A percentile compares a stretch with the other conserved stretches of the same genome.
phyloP scores from a whole-genome alignment of 2,888 invertebrate genomes.

The Tenodera sinensis region DNA sequence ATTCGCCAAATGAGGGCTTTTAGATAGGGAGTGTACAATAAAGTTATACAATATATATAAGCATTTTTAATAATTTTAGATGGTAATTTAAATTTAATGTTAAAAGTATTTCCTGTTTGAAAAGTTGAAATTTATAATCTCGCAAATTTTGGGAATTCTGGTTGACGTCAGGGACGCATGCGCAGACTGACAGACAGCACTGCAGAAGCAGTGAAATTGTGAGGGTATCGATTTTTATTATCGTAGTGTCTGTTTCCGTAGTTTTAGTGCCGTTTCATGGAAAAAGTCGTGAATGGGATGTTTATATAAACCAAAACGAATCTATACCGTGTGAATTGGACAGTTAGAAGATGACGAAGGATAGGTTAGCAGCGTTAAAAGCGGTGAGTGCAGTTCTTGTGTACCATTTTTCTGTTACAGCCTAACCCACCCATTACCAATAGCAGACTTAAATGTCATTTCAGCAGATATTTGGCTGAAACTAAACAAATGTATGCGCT shows the following conservation, averaged over 20 bases:
- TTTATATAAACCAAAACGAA: slow-evolving; percentile 64
- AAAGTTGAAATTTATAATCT: not conserved
- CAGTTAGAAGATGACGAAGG: slow-evolving; percentile 83
- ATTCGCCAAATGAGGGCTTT: not conserved
- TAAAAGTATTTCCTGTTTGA: not conserved
- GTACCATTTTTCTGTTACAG: slow-evolving; percentile 1
- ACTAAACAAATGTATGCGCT: not conserved
- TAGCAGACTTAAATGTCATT: not conserved
- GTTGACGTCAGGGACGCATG: slow-evolving; percentile 50
- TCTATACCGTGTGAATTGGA: slow-evolving; percentile 62
- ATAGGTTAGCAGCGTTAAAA: slow-evolving; percentile 94
- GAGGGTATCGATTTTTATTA: slow-evolving; percentile 78
- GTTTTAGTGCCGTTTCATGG: slow-evolving; percentile 67
- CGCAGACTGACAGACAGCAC: slow-evolving; percentile 46
- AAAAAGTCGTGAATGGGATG: slow-evolving; percentile 77
- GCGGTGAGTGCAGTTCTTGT: slow-evolving; percentile 63
- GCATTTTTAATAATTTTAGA: not conserved
- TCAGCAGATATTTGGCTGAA: not conserved
- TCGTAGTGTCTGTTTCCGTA: slow-evolving; percentile 68
- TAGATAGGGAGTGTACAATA: not conserved
- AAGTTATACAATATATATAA: not conserved
- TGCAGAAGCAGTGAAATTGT: slow-evolving; percentile 61
- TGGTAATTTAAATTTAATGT: not conserved
- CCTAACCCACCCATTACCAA: slow-evolving; percentile 19
- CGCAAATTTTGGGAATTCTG: slow-evolving; percentile 13